Evolutionary conservation across 2,888 invertebrate species (phyloP), one percentile per base, ranked within the genome.

Genomic region (Plebejus melissa): DNA sequence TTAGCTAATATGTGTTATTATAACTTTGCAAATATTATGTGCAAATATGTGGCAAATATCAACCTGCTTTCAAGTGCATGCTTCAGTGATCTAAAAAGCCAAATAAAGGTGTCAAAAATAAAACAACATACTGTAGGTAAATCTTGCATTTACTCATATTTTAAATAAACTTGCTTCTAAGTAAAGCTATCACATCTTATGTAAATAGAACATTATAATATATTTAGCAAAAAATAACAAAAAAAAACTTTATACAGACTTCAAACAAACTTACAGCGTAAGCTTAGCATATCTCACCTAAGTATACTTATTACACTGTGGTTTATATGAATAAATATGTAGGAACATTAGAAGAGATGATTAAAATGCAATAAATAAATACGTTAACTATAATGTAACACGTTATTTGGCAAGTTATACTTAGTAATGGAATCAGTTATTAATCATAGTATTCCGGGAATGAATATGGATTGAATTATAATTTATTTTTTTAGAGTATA

Each of bases 151-250:
- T 90, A 90, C 86, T 89, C 88, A 84, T 88, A 88, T 88, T 91
- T 87, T 87, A 90, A 91, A 90, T 88, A 89, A 88, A 86, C 87
- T 90, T 89, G 90, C 86, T 87, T 89, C 90, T 91, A 92, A 87
- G 87, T 92, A 92, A 93, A 92, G 93, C 91, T 92, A 90, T 93
- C 91, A 91, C 90, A 91, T 91, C 89, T 90, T 91, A 91, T 87
- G 88, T 87, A 72, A 54, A 54, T 54, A 88, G 70, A 79, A 79
- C 76, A 82, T 78, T 75, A 78, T 82, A 83, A 82, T 80, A 85
- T 87, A 85, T 85, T 86, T 88, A 89, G 90, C 90, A 90, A 92
- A 90, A 90, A 86, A 90, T 88, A 90, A 90, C 86, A 87, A 88
- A 87, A 87, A 80, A 87, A 86, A 83, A 80, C 79, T 83, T 86